Evolutionary conservation across 2,888 invertebrate species (phyloP), one percentile per base, ranked within the genome.

Genomic region (Drosophila planitibia): DNA sequence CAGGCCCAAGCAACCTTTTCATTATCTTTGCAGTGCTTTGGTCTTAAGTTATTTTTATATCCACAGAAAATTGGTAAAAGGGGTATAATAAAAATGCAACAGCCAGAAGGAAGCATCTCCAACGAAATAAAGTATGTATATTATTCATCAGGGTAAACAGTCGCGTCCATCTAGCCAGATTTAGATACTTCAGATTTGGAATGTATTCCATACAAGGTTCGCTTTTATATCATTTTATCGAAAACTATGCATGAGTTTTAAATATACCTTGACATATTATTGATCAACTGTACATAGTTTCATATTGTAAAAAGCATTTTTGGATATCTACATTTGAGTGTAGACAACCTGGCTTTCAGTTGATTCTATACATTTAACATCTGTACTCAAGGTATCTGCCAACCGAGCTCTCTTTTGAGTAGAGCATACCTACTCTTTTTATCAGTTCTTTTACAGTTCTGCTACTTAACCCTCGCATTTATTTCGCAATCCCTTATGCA

Each of bases 11-110:
- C 32, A 74, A 85, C 54, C 72, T 85, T 78, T 81, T 79, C 70
- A 81, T 85, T 83, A 81, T 76, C 83, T 70, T 52, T 65, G 53
- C 66, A 71, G 64, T 77, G 71, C 61, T 66, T 53, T 68, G 59
- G 51, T 51, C 59, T 66, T 39, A 70, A 82, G 67, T 66, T 76
- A 14, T n/a, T 71, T 33, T 49, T 54, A 41, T n/a, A 41, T 41
- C 41, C 41, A n/a, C 2, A 41, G 10, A n/a, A 41, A n/a, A 41
- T n/a, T 41, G 22, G 14, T 16, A 25, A 25, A 47, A 7, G 2
- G 22, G 4, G 16, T 25, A 14, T 16, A 25, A 47, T 47, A 4
- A 47, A 47, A 25, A 47, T 25, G 7, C 7, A 25, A 4, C 2
- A 25, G 16, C 7, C 16, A 25, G 2, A 25, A 16, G 16, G 6